Evolutionary conservation across 2,797 vertebrate species (phyloP).

Genomic region (Poecilia picta): DNA sequence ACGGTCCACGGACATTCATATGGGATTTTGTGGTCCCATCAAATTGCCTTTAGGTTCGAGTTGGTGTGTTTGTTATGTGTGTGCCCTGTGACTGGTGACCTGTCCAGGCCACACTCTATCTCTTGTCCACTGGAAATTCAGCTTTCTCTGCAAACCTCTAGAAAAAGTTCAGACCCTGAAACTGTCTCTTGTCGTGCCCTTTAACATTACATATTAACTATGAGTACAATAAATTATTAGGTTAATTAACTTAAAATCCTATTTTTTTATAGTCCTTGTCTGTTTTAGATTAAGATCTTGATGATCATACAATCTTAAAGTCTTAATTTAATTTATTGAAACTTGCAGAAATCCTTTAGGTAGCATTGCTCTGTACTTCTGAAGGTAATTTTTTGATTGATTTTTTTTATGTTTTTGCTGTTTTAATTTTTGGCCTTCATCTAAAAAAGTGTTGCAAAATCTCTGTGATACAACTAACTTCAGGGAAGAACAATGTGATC

Average conservation of each 20-base stretch:
- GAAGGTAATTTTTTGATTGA: neutral
- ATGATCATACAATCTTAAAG: neutral
- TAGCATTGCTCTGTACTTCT: neutral
- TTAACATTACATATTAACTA: neutral
- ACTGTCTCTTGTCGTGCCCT: neutral
- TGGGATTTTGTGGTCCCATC: neutral
- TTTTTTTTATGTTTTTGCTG: neutral
- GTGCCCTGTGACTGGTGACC: neutral
- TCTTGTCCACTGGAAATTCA: neutral
- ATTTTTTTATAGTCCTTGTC: neutral
- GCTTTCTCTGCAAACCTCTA: neutral
- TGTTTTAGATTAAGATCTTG: neutral
- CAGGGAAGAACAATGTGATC: neutral
- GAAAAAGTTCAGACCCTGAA: neutral
- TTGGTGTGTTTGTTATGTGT: neutral
- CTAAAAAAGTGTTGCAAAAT: neutral
- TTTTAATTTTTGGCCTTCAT: neutral
- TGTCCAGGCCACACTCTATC: neutral
- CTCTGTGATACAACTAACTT: neutral
- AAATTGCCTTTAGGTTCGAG: neutral
- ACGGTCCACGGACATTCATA: neutral
- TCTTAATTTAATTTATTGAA: neutral
- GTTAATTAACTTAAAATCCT: neutral
- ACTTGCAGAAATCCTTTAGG: neutral
- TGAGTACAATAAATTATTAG: neutral